Percentiles rank a stretch among this genome's conserved stretches.
phyloP scores from a whole-genome alignment of 2,797 vertebrate genomes.

The Anguilla megastoma region DNA sequence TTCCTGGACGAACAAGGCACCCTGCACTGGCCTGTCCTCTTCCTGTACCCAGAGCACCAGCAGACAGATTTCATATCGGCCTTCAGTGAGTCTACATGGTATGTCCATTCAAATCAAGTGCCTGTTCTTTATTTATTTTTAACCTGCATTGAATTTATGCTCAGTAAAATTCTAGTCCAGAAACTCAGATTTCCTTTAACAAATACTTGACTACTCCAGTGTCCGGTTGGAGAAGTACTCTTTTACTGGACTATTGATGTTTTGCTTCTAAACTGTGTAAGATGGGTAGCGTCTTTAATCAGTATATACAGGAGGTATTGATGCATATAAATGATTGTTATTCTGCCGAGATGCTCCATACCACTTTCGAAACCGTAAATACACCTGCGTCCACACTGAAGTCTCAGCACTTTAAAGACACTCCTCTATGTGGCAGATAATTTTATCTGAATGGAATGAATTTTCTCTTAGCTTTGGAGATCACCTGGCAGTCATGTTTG shows the following conservation, averaged over 20 bases:
- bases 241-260: not conserved
- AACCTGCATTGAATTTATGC: not conserved
- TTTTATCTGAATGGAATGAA: not conserved
- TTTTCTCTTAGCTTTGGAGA: slow-evolving; percentile 79
- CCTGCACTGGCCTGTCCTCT: slow-evolving; percentile 90
- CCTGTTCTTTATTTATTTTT: not conserved
- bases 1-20: slow-evolving; percentile 78
- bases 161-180: not conserved
- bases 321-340: not conserved
- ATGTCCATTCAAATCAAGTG: slow-evolving; percentile 17
- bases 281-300: not conserved
- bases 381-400: not conserved
- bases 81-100: slow-evolving; percentile 89
- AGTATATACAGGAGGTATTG: not conserved
- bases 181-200: not conserved
- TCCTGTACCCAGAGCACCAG: slow-evolving; percentile 90
- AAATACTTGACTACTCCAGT: not conserved
- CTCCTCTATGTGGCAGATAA: not conserved
- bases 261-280: not conserved
- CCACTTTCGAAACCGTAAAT: not conserved
- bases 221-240: not conserved
- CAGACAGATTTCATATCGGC: slow-evolving; percentile 92
- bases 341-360: not conserved
- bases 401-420: not conserved
- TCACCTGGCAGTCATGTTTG: slow-evolving; percentile 91